Evolutionary conservation across 2,888 invertebrate species (phyloP), one percentile per base, ranked within the genome.

Genomic region (Ligdia adustata): DNA sequence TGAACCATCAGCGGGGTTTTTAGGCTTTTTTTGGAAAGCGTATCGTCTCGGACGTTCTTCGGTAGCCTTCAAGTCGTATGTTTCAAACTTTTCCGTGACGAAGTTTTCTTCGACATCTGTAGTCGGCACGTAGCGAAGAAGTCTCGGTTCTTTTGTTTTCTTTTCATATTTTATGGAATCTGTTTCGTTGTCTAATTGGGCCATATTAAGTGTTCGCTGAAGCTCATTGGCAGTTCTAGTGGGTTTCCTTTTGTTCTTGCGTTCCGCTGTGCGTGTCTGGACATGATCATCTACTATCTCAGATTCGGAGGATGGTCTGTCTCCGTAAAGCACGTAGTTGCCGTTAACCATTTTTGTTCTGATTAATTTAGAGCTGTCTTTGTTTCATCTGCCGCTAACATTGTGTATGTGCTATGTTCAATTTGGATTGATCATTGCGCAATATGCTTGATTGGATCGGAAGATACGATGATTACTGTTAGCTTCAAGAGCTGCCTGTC

Each of bases 311-410:
- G 79, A 70, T 45, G 90, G 86, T 55, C 81, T 70, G 60, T 89
- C 88, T 24, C 87, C 88, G 60, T 90, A 89, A 27, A 90, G 55
- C 15, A 84, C 76, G 62, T 91, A 91, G 61, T 90, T 90, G 9
- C 91, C 88, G 69, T 90, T 90, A 50, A 91, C 90, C 91, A 91
- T 91, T 66, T n/a, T n/a, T n/a, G n/a, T n/a, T n/a, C n/a, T n/a
- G n/a, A n/a, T n/a, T n/a, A n/a, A n/a, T n/a, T n/a, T n/a, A n/a
- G n/a, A n/a, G n/a, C n/a, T n/a, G n/a, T n/a, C 49, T 52, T 60
- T 57, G 60, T 57, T 31, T 58, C 51, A 40, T 63, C 64, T 62
- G 55, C 56, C 54, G 57, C 45, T 57, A 60, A 60, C 72, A 76
- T 79, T 64, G 65, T 73, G 62, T 41, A 57, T 59, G 42, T 52